Conservation (phyloP, 2,797 vertebrate genomes). For the Poecilia velifera region DNA sequence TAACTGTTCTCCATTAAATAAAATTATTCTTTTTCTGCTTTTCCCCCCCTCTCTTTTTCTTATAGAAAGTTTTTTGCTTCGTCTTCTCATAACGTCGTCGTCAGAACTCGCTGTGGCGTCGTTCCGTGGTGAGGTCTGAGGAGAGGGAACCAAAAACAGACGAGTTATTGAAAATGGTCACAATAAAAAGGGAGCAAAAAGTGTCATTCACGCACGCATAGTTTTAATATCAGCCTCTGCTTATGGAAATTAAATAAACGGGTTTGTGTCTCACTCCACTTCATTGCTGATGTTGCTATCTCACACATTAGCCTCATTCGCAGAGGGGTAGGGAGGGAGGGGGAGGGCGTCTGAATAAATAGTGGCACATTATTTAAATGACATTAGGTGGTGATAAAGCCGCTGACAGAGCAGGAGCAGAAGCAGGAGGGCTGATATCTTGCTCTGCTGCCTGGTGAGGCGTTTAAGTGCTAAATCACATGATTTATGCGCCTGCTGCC, state of each 20-base stretch:
- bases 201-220: neutral
- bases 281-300: conserved; percentile 57
- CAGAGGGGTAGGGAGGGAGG: conserved; percentile 30
- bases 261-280: conserved; percentile 53
- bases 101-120: conserved; percentile 78
- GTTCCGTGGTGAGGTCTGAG: conserved; percentile 80
- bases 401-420: neutral
- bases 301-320: conserved; percentile 67
- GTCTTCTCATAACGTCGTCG: conserved; percentile 76
- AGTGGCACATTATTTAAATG: conserved; percentile 75
- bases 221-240: neutral
- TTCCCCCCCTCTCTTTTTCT: neutral
- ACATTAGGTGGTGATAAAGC: conserved; percentile 62
- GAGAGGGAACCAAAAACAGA: neutral
- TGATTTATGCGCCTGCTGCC: conserved; percentile 70
- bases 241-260: conserved; percentile 32
- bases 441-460: conserved; percentile 65
- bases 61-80: neutral
- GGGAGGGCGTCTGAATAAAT: conserved; percentile 60
- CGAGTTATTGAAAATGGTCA: neutral
- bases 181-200: no score
- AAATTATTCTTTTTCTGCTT: conserved; percentile 54
- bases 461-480: conserved; percentile 76
- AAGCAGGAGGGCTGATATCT: conserved; percentile 29
- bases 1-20: conserved; percentile 75